phyloP scores from a whole-genome alignment of 2,113 vertebrate genomes.

The Asarcornis scutulata region DNA sequence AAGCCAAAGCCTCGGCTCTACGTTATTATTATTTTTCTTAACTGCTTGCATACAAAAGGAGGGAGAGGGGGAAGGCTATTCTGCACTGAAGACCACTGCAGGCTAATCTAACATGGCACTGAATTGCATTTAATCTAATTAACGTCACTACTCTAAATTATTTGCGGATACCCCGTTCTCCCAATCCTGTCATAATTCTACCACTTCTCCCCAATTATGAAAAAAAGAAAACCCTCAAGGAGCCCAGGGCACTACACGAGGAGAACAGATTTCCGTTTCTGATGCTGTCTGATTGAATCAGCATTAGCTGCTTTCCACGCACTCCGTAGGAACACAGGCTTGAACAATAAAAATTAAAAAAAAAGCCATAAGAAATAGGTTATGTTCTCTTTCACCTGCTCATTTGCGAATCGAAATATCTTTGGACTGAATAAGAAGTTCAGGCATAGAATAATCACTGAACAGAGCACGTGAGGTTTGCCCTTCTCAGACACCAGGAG shows the following conservation, averaged over 20 bases:
- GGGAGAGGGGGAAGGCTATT: neutral
- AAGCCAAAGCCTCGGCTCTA: neutral
- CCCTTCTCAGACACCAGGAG: constrained; percentile 27
- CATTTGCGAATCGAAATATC: constrained; percentile 9
- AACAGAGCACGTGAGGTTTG: neutral
- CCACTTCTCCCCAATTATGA: constrained; percentile 22
- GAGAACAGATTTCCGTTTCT: constrained; percentile 59
- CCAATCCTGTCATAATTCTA: neutral
- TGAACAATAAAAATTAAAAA: neutral
- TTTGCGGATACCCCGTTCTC: neutral
- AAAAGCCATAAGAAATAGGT: neutral
- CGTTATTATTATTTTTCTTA: neutral
- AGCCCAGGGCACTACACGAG: constrained; percentile 32
- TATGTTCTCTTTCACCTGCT: constrained; percentile 31
- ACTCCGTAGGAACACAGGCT: constrained; percentile 35
- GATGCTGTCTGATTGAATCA: constrained; percentile 65
- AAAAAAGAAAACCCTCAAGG: neutral
- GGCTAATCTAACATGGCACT: neutral
- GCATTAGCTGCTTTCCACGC: constrained; percentile 37
- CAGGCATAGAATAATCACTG: neutral
- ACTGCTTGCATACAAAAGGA: neutral
- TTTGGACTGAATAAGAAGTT: constrained; percentile 22
- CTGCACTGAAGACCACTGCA: rapidly evolving
- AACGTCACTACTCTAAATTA: constrained; percentile 9
- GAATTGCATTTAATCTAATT: constrained; percentile 19